A percentile compares a stretch with the other conserved stretches of the same genome.
Evolutionary conservation across 2,888 invertebrate species (phyloP).

Genomic region (Pilophorus perplexus): DNA sequence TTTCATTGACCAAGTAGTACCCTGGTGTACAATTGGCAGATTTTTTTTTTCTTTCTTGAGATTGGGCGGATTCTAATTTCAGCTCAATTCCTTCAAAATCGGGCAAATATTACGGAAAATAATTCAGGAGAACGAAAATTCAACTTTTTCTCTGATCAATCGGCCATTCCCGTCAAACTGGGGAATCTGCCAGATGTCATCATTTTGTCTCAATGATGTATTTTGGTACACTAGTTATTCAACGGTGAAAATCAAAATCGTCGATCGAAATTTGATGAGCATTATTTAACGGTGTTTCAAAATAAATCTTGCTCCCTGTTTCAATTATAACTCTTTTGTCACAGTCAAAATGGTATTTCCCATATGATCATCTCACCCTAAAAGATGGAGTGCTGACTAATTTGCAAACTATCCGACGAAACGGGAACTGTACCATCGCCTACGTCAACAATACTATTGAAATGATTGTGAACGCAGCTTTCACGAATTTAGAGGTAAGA

Average conservation of each 20-base stretch:
- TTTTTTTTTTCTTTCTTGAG: not conserved
- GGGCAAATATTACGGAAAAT: no score
- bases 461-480: conserved; percentile 6
- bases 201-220: not conserved
- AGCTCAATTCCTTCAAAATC: no score
- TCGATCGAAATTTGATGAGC: no score
- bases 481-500: conserved; percentile 15
- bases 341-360: conserved; percentile 35
- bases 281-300: no score
- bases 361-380: conserved; percentile 24
- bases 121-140: no score
- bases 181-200: not conserved
- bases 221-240: not conserved
- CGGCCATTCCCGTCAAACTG: no score
- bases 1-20: no score
- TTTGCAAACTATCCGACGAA: conserved; percentile 7
- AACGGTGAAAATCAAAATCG: not conserved
- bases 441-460: conserved; percentile 20
- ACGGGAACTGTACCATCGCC: conserved; percentile 5
- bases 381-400: conserved; percentile 10
- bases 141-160: no score
- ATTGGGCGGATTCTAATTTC: not conserved
- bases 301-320: no score
- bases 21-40: no score
- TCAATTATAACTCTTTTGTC: not conserved